phyloP scores from a whole-genome alignment of 2,888 invertebrate genomes.

The Coremacera marginata region DNA sequence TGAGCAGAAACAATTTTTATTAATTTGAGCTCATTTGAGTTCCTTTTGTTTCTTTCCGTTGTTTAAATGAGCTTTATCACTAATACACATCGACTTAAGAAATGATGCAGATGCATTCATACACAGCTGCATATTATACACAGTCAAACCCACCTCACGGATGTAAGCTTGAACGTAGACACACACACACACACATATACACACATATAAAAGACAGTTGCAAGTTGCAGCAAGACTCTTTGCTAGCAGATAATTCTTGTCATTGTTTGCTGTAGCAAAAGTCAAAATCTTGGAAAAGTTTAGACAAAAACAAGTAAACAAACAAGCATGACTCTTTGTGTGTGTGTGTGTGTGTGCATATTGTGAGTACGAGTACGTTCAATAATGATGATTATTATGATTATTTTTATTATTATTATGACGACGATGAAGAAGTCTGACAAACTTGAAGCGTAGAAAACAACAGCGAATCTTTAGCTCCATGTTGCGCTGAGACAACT shows the following conservation, averaged over 20 bases:
- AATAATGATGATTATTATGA: background rate
- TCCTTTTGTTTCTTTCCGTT: no score
- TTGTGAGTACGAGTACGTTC: background rate
- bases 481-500: background rate
- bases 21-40: no score
- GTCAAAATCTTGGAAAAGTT: background rate
- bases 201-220: background rate
- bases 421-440: background rate
- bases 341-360: background rate
- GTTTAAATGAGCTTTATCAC: no score
- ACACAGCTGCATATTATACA: no score
- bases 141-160: no score
- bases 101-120: background rate
- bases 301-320: background rate
- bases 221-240: constrained; percentile 15
- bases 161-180: background rate
- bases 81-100: background rate
- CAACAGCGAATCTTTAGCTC: background rate
- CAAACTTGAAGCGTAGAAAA: background rate
- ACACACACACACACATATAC: background rate
- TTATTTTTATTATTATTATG: background rate
- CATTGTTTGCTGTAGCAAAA: constrained; percentile 14
- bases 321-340: background rate
- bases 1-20: no score
- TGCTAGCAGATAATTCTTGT: background rate